These are phyloP conservation scores for Zingel zingel DNA, from an alignment of 2,113 vertebrate species.

Conservation along the genomic window DNA sequence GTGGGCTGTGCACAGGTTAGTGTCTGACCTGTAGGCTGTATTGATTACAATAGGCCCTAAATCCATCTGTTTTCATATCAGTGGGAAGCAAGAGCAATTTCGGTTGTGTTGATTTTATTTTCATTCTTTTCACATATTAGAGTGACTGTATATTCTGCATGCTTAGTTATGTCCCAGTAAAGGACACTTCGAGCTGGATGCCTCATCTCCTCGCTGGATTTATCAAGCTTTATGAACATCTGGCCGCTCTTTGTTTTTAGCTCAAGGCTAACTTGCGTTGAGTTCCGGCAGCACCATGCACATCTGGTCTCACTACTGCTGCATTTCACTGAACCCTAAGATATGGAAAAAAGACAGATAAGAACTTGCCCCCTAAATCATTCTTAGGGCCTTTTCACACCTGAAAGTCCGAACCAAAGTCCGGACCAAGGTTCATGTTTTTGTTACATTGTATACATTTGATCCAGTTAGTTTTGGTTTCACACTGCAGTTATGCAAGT, in stretches of 20 bases:
- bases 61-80: conserved; percentile 65
- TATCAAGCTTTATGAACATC: conserved; percentile 60
- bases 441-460: too few species aligned
- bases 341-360: conserved; percentile 2
- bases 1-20: conserved; percentile 59
- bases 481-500: too few species aligned
- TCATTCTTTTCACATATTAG: conserved; percentile 54
- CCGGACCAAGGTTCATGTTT: too few species aligned
- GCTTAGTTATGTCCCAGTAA: conserved; percentile 40
- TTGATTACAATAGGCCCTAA: conserved; percentile 59
- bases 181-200: conserved; percentile 29
- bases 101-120: conserved; percentile 53
- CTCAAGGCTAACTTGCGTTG: conserved; percentile 56
- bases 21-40: conserved; percentile 60
- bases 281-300: conserved; percentile 6
- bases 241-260: conserved; percentile 43
- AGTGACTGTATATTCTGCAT: conserved; percentile 36
- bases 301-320: conserved; percentile 43
- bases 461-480: too few species aligned
- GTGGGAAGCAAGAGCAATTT: conserved; percentile 48
- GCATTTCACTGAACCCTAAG: background rate
- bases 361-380: background rate
- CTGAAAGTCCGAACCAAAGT: too few species aligned
- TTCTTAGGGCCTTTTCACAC: too few species aligned
- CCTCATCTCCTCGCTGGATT: conserved; percentile 44